Percentiles rank a stretch among this genome's conserved stretches.
These are phyloP conservation scores for Lamellibrachia luymesi DNA, from an alignment of 1,140 invertebrate species.

Conservation along the genomic window DNA sequence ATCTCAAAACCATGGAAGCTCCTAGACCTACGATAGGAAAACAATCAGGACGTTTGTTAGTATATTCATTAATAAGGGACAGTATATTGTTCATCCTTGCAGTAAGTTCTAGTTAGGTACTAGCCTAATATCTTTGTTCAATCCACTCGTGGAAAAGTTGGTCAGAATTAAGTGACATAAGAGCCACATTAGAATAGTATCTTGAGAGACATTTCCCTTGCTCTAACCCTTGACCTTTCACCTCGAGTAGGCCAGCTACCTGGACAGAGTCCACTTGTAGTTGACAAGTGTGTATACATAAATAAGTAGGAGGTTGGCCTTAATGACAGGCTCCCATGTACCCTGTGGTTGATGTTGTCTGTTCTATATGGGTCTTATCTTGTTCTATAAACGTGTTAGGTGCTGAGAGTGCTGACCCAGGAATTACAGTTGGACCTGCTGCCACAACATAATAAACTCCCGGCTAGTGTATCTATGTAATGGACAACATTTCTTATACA, in stretches of 20 bases:
- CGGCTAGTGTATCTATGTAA: background rate
- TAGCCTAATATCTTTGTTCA: no score
- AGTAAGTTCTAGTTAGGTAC: no score
- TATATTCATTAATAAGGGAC: no score
- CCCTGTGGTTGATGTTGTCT: background rate
- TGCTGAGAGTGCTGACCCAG: background rate
- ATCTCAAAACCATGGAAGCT: no score
- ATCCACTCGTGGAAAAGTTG: background rate
- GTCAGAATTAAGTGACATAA: background rate
- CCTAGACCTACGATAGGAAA: no score
- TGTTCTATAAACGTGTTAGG: background rate
- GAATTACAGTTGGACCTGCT: background rate
- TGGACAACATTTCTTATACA: background rate
- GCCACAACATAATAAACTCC: background rate
- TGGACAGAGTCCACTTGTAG: background rate
- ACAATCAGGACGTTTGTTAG: no score
- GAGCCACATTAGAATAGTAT: background rate
- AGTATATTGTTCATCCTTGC: no score
- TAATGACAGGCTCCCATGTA: background rate
- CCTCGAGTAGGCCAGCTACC: background rate
- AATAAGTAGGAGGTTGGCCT: background rate
- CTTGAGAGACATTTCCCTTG: background rate
- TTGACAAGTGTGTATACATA: background rate
- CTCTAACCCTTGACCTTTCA: background rate
- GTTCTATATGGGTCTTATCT: background rate